These are phyloP conservation scores for Cryptocephalus moraei DNA, from an alignment of 2,888 invertebrate species.

Conservation along the genomic window DNA sequence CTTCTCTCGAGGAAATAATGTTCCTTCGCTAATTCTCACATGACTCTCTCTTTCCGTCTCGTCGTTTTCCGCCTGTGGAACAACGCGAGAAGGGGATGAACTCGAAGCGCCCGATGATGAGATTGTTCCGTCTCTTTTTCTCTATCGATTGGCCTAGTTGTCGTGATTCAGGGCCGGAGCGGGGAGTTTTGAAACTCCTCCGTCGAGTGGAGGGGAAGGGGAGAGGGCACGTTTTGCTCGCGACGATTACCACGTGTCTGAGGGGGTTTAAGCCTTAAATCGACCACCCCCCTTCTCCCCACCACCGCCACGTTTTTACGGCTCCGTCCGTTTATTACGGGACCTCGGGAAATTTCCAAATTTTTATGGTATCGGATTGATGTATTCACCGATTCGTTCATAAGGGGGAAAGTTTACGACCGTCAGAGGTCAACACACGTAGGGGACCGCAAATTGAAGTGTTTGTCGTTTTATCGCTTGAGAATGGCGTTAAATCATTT, in stretches of 20 bases:
- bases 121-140: neutral
- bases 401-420: too few relatives aligned
- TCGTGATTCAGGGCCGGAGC: conserved; percentile 17
- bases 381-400: too few relatives aligned
- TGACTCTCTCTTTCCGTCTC: neutral
- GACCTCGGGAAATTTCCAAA: too few relatives aligned
- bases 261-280: neutral
- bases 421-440: too few relatives aligned
- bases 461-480: too few relatives aligned
- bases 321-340: neutral
- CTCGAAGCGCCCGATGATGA: too few relatives aligned
- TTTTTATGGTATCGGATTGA: too few relatives aligned
- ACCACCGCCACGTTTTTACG: neutral
- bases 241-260: neutral
- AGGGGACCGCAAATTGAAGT: too few relatives aligned
- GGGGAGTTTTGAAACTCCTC: neutral
- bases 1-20: too few relatives aligned
- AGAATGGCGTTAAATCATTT: too few relatives aligned
- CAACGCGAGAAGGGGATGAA: too few relatives aligned
- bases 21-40: too few relatives aligned
- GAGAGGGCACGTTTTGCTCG: neutral
- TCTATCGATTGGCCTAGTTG: conserved; percentile 58
- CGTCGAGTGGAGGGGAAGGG: neutral
- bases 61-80: neutral
- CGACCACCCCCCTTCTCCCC: neutral